Evolutionary conservation across 2,888 invertebrate genomes (phyloP).

Genomic region (Hypercompe scribonia): DNA sequence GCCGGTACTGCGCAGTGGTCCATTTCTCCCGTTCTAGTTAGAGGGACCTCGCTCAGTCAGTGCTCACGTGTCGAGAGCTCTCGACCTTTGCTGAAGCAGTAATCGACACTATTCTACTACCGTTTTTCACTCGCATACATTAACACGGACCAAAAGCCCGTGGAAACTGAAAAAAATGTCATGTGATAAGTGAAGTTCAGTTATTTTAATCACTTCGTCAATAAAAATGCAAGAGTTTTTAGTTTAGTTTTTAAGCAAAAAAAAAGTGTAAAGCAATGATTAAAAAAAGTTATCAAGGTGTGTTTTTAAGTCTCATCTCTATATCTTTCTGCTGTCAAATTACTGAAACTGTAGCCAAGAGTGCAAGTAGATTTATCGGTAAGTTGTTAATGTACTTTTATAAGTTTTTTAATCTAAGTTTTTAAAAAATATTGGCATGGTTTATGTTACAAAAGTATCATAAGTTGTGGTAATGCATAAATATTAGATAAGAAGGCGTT

Average conservation of each 20-base stretch:
- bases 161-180: slow-evolving; percentile 25
- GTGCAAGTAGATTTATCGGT: slow-evolving; percentile 83
- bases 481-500: slow-evolving; percentile 45
- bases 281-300: slow-evolving; percentile 81
- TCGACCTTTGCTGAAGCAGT: slow-evolving; percentile 68
- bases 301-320: slow-evolving; percentile 81
- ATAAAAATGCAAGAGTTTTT: slow-evolving; percentile 50
- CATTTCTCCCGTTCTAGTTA: slow-evolving; percentile 62
- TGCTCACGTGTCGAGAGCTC: slow-evolving; percentile 71
- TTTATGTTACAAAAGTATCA: slow-evolving; percentile 34
- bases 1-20: slow-evolving; percentile 77
- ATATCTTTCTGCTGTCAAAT: slow-evolving; percentile 84
- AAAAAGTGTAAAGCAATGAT: slow-evolving; percentile 71
- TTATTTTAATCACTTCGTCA: slow-evolving; percentile 25
- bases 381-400: slow-evolving; percentile 51
- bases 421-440: slow-evolving; percentile 31
- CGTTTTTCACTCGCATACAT: slow-evolving; percentile 41
- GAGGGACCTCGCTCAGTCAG: slow-evolving; percentile 69
- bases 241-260: slow-evolving; percentile 46
- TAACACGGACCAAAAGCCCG: slow-evolving; percentile 25
- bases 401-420: slow-evolving; percentile 18
- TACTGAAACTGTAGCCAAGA: slow-evolving; percentile 82
- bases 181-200: slow-evolving; percentile 49
- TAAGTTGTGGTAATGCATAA: slow-evolving; percentile 43
- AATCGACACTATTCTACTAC: slow-evolving; percentile 59